These are phyloP conservation scores for Coreoperca whiteheadi DNA, from an alignment of 2,113 vertebrate species.

Conservation along the genomic window DNA sequence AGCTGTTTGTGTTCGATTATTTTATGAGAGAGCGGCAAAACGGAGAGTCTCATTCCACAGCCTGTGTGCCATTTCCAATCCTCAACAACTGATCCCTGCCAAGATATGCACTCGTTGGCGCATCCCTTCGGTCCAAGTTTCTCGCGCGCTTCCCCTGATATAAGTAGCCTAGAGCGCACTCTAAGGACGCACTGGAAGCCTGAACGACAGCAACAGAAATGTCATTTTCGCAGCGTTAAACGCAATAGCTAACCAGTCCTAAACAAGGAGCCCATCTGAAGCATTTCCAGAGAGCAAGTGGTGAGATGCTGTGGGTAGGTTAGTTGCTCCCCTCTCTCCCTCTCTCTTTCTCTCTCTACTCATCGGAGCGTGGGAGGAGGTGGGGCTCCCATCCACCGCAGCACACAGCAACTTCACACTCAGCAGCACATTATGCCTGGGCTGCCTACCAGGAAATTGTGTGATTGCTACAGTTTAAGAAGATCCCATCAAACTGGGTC, in stretches of 20 bases:
- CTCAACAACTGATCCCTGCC: conserved; percentile 62
- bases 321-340: conserved; percentile 70
- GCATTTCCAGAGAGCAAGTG: conserved; percentile 81
- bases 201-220: conserved; percentile 17
- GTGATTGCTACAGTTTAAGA: conserved; percentile 67
- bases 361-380: conserved; percentile 81
- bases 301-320: conserved; percentile 69
- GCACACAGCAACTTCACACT: conserved; percentile 80
- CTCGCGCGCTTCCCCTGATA: conserved; percentile 39
- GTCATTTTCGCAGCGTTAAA: conserved; percentile 33
- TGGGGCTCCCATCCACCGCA: conserved; percentile 81
- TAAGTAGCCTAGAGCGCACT: conserved; percentile 53
- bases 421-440: conserved; percentile 71
- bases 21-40: conserved; percentile 45
- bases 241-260: conserved; percentile 12
- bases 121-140: conserved; percentile 78
- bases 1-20: conserved; percentile 7
- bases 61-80: conserved; percentile 64
- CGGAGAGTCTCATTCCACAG: conserved; percentile 53
- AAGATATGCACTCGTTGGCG: conserved; percentile 63
- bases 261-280: conserved; percentile 72
- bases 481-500: conserved; percentile 77
- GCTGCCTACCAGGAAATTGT: conserved; percentile 68
- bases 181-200: conserved; percentile 34
- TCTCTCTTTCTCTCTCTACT: conserved; percentile 62